Conservation (phyloP, 2,888 invertebrate genomes). For the Physocephala rufipes region DNA sequence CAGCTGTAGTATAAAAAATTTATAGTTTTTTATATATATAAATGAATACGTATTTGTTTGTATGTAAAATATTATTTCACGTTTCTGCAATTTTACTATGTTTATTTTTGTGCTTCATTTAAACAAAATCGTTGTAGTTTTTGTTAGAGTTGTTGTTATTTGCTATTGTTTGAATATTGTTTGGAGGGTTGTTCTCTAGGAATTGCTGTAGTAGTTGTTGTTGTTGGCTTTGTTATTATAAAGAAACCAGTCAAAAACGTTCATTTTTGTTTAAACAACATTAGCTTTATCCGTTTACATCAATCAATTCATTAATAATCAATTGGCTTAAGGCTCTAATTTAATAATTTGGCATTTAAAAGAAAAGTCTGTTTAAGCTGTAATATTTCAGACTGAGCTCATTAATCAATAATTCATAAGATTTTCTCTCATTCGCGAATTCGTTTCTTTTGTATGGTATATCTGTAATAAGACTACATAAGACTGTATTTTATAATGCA, state of each 20-base stretch:
- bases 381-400: no score
- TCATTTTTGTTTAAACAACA: constrained; percentile 45
- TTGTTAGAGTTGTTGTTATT: background rate
- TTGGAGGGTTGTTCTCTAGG: constrained; percentile 4
- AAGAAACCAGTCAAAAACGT: constrained; percentile 64
- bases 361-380: no score
- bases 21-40: constrained; percentile 7
- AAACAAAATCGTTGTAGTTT: background rate
- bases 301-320: background rate
- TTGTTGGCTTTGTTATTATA: constrained; percentile 24
- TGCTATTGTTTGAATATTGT: constrained; percentile 10
- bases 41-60: background rate
- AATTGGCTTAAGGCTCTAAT: no score
- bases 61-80: background rate
- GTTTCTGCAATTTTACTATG: background rate
- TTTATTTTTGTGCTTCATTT: background rate
- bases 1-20: background rate
- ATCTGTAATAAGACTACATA: no score
- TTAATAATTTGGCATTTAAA: no score
- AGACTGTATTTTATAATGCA: no score
- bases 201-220: constrained; percentile 34
- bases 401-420: no score
- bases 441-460: no score
- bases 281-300: background rate
- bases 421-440: no score